Evolutionary conservation across 2,113 vertebrate genomes (phyloP), one percentile per base, ranked within the genome.

Genomic region (Urocynchramus pylzowi): DNA sequence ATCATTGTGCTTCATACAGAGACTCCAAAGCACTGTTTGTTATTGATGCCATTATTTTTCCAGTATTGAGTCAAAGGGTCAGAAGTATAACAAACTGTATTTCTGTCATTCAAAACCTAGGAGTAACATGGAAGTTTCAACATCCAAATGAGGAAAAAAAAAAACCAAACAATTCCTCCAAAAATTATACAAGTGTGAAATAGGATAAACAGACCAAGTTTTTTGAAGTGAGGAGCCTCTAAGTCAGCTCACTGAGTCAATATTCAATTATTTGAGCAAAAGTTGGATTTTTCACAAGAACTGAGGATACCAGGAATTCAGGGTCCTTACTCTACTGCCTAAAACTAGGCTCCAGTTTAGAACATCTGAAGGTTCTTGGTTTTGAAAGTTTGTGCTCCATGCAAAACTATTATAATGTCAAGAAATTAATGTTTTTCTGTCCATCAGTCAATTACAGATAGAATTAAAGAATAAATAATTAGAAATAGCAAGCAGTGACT

Each of bases 91-190:
- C 53, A 68, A 84, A 83, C 3, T 28, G 3, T 18, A 30, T 53
- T 84, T 80, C 37, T 78, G 11, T 89, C 82, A 41, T 20, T 60
- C 24, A 37, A 85, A 84, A 23, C 17, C 16, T 15, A 63, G 52
- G 28, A 75, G 22, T 41, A 85, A 81, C 6, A 65, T 2, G 61
- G 19, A 78, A 33, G 10, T 45, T 84, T 77, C n/a, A 77, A n/a
- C 19, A 81, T 23, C 9, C 27, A 41, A 80, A 73, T 68, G 13
- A 45, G 4, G 5, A 9, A 18, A 56, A 53, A 42, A 37, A 45
- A 31, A 37, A 20, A 0, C 0, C 4, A 42, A 42, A 9, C 8
- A 52, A 41, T 56, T 52, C 31, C 24, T 71, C n/a, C 21, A 37
- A 56, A 82, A 67, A 60, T 13, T 0, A 30, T 39, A 37, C 4